Base-by-base conservation (phyloP, 64 coral and sea anemone genomes). In the Montipora sp. region DNA sequence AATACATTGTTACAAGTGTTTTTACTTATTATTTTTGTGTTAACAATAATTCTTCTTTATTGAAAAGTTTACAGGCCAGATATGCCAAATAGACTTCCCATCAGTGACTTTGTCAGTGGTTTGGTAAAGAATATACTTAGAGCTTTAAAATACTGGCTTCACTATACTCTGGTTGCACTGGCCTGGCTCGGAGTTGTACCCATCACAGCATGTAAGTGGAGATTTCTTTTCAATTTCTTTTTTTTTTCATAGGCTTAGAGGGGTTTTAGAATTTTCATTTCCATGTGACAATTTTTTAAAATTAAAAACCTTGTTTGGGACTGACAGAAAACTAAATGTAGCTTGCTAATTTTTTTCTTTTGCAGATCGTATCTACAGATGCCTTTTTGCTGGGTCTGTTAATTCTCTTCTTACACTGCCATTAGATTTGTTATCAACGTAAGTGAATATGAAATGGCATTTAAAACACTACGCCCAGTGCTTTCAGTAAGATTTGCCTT, bases 321-420 rank as follows among this genome's bases (percentile, higher is more conserved):
- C n/a, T 14, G 14, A 3, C 0, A 1, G 9, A 63, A 16, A 63
- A 63, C 14, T 57, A 57, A 57, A 63, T 0, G 14, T 63, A 63
- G 10, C 59, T 63, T 63, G 59, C 14, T 14, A 2, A 57, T 66
- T 22, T 65, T 65, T 69, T 67, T 57, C 21, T 73, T 8, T 91
- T 98, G 76, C 78, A 98, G 96, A 98, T 84, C 96, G 96, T 80
- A 98, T 98, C 21, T 98, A 98, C 70, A 93, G 96, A 93, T 98
- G 96, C 48, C 84, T 98, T 20, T 98, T 98, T 95, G 90, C 94
- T 65, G 96, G 96, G 3, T 95, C 96, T 84, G 87, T 98, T 61
- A 98, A 94, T 80, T 98, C 96, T 16, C 83, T 98, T 68, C 92
- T 98, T 77, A 98, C 96, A 27, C 61, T 98, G 51, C 96, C 96